phyloP scores from a whole-genome alignment of 2,797 vertebrate species.

The Sebastes goodei region DNA sequence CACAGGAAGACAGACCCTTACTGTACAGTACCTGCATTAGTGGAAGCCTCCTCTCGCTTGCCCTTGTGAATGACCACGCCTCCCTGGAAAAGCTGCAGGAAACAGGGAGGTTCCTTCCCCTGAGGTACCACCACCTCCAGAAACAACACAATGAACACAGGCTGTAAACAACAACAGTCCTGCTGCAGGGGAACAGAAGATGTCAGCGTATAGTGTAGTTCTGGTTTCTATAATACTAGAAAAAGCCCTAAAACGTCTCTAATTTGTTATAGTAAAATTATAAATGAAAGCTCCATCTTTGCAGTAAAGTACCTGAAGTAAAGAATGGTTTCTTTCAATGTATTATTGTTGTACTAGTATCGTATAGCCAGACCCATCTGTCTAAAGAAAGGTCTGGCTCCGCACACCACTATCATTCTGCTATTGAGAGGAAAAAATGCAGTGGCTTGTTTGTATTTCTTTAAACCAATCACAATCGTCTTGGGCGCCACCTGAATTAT shows the following conservation, averaged over 20 bases:
- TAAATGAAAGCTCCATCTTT: neutral
- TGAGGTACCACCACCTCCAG: conserved; percentile 77
- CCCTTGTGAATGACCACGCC: conserved; percentile 80
- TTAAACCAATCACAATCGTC: neutral
- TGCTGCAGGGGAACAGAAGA: neutral
- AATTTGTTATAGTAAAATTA: neutral
- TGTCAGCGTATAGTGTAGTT: neutral
- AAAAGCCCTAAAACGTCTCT: neutral
- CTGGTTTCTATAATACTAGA: neutral
- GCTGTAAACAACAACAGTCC: neutral
- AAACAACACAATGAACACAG: neutral
- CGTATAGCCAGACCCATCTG: neutral
- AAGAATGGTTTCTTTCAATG: neutral
- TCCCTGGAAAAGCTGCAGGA: conserved; percentile 86
- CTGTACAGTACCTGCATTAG: conserved; percentile 65
- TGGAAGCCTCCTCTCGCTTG: conserved; percentile 54
- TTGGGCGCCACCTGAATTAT: too few relatives aligned
- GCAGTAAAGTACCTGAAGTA: neutral
- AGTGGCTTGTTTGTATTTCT: neutral
- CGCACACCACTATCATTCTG: neutral
- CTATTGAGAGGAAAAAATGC: too few relatives aligned
- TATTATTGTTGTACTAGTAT: neutral
- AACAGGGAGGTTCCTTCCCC: conserved; percentile 83
- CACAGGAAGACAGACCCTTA: neutral
- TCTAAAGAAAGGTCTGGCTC: neutral